phyloP scores from a whole-genome alignment of 2,113 vertebrate genomes.

The Poeciliopsis retropinna region DNA sequence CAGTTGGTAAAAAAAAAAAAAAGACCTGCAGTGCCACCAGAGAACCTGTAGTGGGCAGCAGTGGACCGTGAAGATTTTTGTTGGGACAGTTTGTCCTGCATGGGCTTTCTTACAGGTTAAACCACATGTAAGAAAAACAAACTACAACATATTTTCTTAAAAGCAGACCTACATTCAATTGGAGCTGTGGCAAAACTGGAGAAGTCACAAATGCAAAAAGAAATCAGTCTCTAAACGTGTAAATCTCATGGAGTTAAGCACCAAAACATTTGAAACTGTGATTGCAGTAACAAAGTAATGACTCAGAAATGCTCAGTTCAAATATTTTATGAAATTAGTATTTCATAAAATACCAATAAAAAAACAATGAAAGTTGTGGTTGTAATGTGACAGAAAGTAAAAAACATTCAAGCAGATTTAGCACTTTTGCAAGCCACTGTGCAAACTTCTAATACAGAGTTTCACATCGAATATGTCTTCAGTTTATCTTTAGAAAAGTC shows the following conservation, averaged over 20 bases:
- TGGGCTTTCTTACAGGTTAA: slow-evolving; percentile 17
- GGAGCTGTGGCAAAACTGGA: too few relatives aligned
- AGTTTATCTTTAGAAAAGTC: too few relatives aligned
- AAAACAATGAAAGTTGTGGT: too few relatives aligned
- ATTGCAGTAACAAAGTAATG: background rate
- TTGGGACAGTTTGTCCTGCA: slow-evolving; percentile 24
- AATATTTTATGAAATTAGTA: too few relatives aligned
- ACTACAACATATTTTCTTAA: background rate
- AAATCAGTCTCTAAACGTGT: background rate
- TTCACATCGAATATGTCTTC: too few relatives aligned
- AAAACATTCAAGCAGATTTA: background rate
- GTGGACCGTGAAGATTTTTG: slow-evolving; percentile 32
- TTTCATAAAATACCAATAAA: too few relatives aligned
- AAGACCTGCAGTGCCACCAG: slow-evolving; percentile 50
- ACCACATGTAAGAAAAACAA: background rate
- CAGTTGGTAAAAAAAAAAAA: slow-evolving; percentile 9
- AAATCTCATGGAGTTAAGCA: background rate
- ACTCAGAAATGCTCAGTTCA: background rate
- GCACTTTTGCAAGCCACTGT: background rate
- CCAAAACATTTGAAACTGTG: background rate
- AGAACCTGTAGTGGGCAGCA: slow-evolving; percentile 71
- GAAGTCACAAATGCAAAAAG: too few relatives aligned
- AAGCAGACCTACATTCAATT: background rate
- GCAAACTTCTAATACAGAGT: background rate
- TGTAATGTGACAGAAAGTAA: too few relatives aligned